Evolutionary conservation across 1,140 invertebrate genomes (phyloP).

Genomic region (Drosophila ohnishii): DNA sequence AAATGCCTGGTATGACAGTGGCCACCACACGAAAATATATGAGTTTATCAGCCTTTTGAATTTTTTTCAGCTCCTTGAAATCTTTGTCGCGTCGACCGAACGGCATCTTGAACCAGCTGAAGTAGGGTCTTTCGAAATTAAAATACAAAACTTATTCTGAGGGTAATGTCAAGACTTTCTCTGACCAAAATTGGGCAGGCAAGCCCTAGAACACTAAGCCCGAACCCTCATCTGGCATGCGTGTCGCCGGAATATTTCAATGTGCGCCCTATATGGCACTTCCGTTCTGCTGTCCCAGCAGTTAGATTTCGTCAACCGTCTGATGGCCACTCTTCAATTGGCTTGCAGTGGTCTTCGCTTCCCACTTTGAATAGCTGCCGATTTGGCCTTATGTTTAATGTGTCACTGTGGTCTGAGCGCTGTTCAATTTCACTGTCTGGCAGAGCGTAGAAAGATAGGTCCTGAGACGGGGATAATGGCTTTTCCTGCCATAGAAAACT

Average conservation of each 20-base stretch:
- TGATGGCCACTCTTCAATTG: slow-evolving; percentile 45
- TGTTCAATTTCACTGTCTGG: slow-evolving; percentile 25
- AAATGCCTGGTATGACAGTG: slow-evolving; percentile 42
- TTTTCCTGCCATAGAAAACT: not conserved
- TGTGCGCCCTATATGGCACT: slow-evolving; percentile 60
- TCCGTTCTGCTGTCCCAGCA: slow-evolving; percentile 59
- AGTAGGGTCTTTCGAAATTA: slow-evolving; percentile 4
- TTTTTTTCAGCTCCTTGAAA: slow-evolving; percentile 11
- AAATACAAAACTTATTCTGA: slow-evolving; percentile 31
- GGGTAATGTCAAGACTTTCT: slow-evolving; percentile 68
- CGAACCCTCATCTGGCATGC: slow-evolving; percentile 56
- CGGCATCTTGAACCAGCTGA: slow-evolving; percentile 8
- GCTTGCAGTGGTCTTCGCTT: slow-evolving; percentile 26
- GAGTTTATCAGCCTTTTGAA: not conserved
- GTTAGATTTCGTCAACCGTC: slow-evolving; percentile 46
- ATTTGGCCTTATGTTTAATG: slow-evolving; percentile 16
- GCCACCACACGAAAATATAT: slow-evolving; percentile 1
- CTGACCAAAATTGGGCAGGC: slow-evolving; percentile 27
- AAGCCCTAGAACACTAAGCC: slow-evolving; percentile 19
- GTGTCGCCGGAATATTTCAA: slow-evolving; percentile 37
- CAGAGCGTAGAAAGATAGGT: slow-evolving; percentile 35
- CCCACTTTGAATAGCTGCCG: slow-evolving; percentile 4
- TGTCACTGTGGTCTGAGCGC: slow-evolving; percentile 10
- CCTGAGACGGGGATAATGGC: not conserved
- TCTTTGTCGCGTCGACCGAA: not conserved